Evolutionary conservation across 2,888 invertebrate species (phyloP).

Genomic region (Platycheirus rosarum): DNA sequence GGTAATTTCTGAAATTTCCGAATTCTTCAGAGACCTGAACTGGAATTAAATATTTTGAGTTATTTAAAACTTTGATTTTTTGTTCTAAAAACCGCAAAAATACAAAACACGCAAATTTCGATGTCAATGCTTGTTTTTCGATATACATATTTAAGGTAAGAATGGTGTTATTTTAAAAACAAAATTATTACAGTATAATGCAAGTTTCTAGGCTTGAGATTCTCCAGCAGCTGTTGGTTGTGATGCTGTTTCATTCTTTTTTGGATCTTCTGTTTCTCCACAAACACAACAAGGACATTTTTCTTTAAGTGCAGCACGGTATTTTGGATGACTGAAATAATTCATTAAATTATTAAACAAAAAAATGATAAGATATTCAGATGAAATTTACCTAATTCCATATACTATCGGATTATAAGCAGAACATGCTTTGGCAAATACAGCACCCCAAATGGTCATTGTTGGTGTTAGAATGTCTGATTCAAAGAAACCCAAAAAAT

Average conservation of each 20-base stretch:
- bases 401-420: conserved; percentile 96
- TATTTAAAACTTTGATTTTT: too few species aligned
- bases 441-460: conserved; percentile 93
- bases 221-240: conserved; percentile 80
- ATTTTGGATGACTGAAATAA: conserved; percentile 85
- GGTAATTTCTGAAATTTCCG: too few species aligned
- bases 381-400: conserved; percentile 89
- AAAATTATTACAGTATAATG: neutral
- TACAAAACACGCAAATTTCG: too few species aligned
- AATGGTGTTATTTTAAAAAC: neutral
- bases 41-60: too few species aligned
- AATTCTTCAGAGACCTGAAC: too few species aligned
- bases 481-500: conserved; percentile 91
- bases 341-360: neutral
- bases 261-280: conserved; percentile 80
- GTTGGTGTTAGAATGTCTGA: conserved; percentile 89
- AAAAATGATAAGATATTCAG: neutral
- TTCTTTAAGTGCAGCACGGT: conserved; percentile 85
- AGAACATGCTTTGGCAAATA: conserved; percentile 95
- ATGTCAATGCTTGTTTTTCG: neutral
- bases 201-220: conserved; percentile 76
- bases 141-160: neutral
- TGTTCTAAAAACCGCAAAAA: too few species aligned
- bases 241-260: conserved; percentile 79
- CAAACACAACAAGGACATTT: conserved; percentile 85